phyloP scores from a whole-genome alignment of 2,113 vertebrate species.

The Dicentrarchus labrax region DNA sequence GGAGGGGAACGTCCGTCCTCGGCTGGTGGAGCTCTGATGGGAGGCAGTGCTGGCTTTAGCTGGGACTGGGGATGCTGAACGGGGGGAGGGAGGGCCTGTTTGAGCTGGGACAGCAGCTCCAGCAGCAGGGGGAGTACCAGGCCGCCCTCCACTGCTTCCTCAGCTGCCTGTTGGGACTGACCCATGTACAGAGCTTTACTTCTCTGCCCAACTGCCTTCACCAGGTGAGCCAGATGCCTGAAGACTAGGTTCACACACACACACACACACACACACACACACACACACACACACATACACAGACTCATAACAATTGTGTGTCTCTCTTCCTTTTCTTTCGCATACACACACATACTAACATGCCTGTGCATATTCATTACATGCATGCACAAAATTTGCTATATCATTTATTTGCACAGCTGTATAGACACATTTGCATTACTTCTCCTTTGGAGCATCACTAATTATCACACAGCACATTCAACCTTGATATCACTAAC shows the following conservation, averaged over 20 bases:
- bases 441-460: slow-evolving; percentile 9
- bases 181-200: slow-evolving; percentile 86
- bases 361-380: not conserved
- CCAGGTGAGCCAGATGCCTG: slow-evolving; percentile 81
- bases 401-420: slow-evolving; percentile 16
- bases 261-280: not conserved
- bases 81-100: slow-evolving; percentile 86
- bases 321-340: not conserved
- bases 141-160: slow-evolving; percentile 88
- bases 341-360: not conserved
- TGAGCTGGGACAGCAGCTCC: slow-evolving; percentile 87
- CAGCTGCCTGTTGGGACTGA: slow-evolving; percentile 86
- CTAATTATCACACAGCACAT: slow-evolving; percentile 16
- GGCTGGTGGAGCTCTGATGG: slow-evolving; percentile 78
- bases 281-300: not conserved
- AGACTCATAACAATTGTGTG: not conserved
- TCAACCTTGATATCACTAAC: slow-evolving; percentile 54
- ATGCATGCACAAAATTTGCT: slow-evolving; percentile 24
- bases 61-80: slow-evolving; percentile 86
- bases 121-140: slow-evolving; percentile 87
- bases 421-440: slow-evolving; percentile 30
- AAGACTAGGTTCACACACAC: slow-evolving; percentile 13
- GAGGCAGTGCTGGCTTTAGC: slow-evolving; percentile 72
- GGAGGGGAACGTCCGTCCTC: slow-evolving; percentile 57
- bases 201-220: slow-evolving; percentile 87